Evolutionary conservation across 2,113 vertebrate species (phyloP), one percentile per base, ranked within the genome.

Genomic region (Neolamprologus devosi): DNA sequence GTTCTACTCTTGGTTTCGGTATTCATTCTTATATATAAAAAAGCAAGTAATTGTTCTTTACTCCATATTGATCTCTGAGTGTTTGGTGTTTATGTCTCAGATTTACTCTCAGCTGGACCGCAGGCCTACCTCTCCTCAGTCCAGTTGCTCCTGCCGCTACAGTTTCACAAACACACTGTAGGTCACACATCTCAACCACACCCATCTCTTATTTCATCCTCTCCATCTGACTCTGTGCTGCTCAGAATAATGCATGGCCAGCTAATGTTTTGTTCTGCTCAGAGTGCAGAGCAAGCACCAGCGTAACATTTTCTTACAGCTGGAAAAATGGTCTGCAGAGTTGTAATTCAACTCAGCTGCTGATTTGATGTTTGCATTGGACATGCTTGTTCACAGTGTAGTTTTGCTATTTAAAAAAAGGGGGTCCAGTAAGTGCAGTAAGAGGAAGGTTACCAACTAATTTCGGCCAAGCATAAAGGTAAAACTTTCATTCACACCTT

Each of bases 161-260:
- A 60, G 63, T 87, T 54, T 54, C 86, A 89, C 81, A 80, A 83
- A 88, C 70, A 81, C 80, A 53, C 85, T 58, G 83, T 79, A 80
- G 83, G 89, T 88, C 88, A 81, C 85, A 81, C 81, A 47, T 86
- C 81, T 65, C n/a, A 14, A 65, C 85, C 91, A 92, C 95, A 92
- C 95, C 91, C 90, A 28, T 92, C 93, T 96, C 92, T 79, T 86
- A 65, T 95, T 95, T 94, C 93, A 82, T 78, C 82, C 85, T 57
- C 80, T 89, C 53, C 83, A 55, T 90, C 33, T 28, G 68, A 81
- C 82, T 85, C 73, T 8, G 53, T 78, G 57, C 85, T 80, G 2
- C 78, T 88, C 85, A 81, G 45, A 90, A 83, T 88, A 92, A 93
- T 92, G 89, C 55, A 33, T n/a, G 12, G 55, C 80, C 51, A 51